phyloP scores from a whole-genome alignment of 1,140 invertebrate species.

The Aleiodes sp. region DNA sequence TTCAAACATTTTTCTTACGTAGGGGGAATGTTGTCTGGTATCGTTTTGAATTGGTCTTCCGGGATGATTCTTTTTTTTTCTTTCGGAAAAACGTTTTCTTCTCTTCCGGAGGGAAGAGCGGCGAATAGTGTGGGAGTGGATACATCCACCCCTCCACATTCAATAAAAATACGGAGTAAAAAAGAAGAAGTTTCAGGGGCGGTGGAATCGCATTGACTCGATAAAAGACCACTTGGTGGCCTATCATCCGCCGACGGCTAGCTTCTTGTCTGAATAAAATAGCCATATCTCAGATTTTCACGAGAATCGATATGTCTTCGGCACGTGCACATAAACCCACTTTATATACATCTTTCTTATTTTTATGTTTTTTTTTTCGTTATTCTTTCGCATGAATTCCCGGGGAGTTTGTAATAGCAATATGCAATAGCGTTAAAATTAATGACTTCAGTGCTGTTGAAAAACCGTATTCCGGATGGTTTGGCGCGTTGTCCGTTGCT shows the following conservation, averaged over 20 bases:
- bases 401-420: slow-evolving; percentile 49
- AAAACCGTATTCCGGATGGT: slow-evolving; percentile 40
- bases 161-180: slow-evolving; percentile 18
- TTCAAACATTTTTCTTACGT: slow-evolving; percentile 44
- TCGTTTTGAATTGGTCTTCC: slow-evolving; percentile 52
- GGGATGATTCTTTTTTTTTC: slow-evolving; percentile 34
- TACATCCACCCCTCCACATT: not conserved
- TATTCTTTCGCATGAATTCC: not conserved
- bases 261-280: slow-evolving; percentile 31
- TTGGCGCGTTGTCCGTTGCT: slow-evolving; percentile 27
- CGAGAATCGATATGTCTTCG: slow-evolving; percentile 17
- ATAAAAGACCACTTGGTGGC: slow-evolving; percentile 52
- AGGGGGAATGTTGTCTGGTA: slow-evolving; percentile 43
- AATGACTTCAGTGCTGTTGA: slow-evolving; percentile 47
- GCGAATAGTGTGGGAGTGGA: not conserved
- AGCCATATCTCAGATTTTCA: slow-evolving; percentile 34
- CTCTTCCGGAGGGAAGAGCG: no score
- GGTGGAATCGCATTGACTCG: slow-evolving; percentile 50
- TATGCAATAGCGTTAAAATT: slow-evolving; percentile 57
- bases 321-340: not conserved
- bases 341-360: not conserved
- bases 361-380: not conserved
- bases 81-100: not conserved
- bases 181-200: slow-evolving; percentile 13
- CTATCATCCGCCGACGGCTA: slow-evolving; percentile 42